These are phyloP conservation scores for Probosciger aterrimus DNA, from an alignment of 2,113 vertebrate species.

Conservation along the genomic window DNA sequence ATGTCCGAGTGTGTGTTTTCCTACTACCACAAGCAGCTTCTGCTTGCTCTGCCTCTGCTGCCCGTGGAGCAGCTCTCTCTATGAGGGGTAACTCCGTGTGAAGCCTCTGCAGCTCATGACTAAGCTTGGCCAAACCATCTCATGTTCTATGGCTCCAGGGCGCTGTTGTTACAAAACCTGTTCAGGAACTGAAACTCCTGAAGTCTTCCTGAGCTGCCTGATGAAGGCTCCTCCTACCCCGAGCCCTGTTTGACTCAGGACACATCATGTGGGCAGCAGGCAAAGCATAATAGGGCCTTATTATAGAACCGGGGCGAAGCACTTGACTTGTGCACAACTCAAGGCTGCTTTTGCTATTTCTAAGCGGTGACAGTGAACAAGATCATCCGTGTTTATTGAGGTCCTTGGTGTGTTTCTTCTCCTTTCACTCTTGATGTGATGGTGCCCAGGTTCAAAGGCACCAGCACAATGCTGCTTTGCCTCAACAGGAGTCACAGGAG, in stretches of 20 bases:
- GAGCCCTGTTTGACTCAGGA: not conserved
- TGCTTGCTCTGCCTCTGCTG: not conserved
- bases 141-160: not conserved
- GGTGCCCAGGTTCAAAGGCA: not conserved
- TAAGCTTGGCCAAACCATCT: not conserved
- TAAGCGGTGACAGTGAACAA: not conserved
- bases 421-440: not conserved
- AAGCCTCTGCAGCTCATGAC: not conserved
- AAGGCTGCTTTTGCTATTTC: not conserved
- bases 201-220: not conserved
- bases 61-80: fast-evolving
- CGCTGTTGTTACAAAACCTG: not conserved
- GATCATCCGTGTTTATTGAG: not conserved
- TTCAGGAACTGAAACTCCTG: conserved; percentile 9
- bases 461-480: not conserved
- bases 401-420: not conserved
- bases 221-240: not conserved
- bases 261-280: not conserved
- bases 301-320: not conserved
- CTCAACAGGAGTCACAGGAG: not conserved
- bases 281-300: fast-evolving
- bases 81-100: fast-evolving
- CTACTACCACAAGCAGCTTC: not conserved
- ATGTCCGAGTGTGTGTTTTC: fast-evolving
- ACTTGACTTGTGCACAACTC: not conserved